Evolutionary conservation across 2,797 vertebrate species (phyloP).

Genomic region (Sebastes kiyomatsui): DNA sequence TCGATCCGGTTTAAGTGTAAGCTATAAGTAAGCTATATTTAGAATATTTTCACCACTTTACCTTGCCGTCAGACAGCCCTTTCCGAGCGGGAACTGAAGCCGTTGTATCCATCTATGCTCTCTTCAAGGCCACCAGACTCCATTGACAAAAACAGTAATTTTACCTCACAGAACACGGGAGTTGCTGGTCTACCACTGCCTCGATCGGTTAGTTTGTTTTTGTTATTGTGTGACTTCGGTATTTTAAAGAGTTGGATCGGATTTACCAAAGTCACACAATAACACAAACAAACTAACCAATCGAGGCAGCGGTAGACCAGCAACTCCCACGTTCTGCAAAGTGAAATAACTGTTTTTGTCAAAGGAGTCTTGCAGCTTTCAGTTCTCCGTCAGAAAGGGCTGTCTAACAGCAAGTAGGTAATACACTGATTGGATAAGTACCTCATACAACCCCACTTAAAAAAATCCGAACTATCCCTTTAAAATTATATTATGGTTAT

Average conservation of each 20-base stretch:
- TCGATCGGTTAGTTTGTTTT: background rate
- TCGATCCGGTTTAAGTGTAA: background rate
- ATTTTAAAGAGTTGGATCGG: no score
- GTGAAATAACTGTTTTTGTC: no score
- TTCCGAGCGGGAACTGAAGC: no score
- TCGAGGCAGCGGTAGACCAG: no score
- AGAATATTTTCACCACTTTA: background rate
- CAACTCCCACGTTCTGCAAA: fast-evolving
- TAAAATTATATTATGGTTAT: background rate
- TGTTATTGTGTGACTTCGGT: background rate
- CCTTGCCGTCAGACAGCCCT: background rate
- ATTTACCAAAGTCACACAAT: no score
- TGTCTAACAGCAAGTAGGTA: no score
- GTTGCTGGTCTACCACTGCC: background rate
- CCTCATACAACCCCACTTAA: no score
- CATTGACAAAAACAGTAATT: background rate
- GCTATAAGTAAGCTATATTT: background rate
- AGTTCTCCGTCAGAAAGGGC: no score
- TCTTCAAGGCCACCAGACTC: background rate
- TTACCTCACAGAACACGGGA: background rate
- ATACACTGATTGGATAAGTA: no score
- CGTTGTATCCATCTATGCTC: background rate
- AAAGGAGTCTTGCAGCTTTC: no score
- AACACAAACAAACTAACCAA: no score
- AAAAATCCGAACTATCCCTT: no score